Evolutionary conservation across 2,888 invertebrate species (phyloP), one percentile per base, ranked within the genome.

Genomic region (Nomada lathburiana): DNA sequence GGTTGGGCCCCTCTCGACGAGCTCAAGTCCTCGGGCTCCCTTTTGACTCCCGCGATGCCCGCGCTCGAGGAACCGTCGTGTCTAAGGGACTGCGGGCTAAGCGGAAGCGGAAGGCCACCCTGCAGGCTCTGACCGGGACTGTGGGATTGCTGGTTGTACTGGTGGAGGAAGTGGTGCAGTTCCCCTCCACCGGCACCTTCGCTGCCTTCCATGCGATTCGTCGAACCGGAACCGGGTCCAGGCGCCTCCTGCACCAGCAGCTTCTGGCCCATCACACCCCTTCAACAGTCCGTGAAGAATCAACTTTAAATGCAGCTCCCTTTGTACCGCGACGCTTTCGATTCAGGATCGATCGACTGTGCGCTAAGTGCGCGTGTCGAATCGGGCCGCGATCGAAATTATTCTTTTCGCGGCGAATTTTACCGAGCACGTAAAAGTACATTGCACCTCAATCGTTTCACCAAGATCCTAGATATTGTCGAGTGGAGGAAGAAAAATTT

Each of bases 1-100:
- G 91, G 89, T 88, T 94, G 92, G 69, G 89, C 92, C 29, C 91
- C 91, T 57, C 93, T 90, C 60, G 94, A 93, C 59, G 94, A 94
- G 95, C 97, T 97, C 89, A 97, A 95, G 94, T 97, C 97, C 95
- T 97, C 97, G 91, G 97, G 97, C 94, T 97, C 97, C 94, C 97
- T 96, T 95, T 97, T 97, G 94, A 97, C 96, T 74, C 93, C 93
- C 76, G 91, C 88, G 82, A 93, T 91, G 68, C 92, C 92, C 20
- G 89, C 89, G 76, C 87, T 87, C 18, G 92, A 88, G 70, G 90
- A 84, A 53, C 91, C 91, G 88, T 93, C 93, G 89, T 93, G 93
- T 84, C 93, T 90, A 77, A 93, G 87, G 73, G 93, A 92, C 80
- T 93, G 93, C 29, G 94, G 94, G 85, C 93, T 94, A 60, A 93